A percentile compares a stretch with the other conserved stretches of the same genome.
These are phyloP conservation scores for Eutolmus rufibarbis DNA, from an alignment of 2,888 invertebrate genomes.

Conservation along the genomic window DNA sequence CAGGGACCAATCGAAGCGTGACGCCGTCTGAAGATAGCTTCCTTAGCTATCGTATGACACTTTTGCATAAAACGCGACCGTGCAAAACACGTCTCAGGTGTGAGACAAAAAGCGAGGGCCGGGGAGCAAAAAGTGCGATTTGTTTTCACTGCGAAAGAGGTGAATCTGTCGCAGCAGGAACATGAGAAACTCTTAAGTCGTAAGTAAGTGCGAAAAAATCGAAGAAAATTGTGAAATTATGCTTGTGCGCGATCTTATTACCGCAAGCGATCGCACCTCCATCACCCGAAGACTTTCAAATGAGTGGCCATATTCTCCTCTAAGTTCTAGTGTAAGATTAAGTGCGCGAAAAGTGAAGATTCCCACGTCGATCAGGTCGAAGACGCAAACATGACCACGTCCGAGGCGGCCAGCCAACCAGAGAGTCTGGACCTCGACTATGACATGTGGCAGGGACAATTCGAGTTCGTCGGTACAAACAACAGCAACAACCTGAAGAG, in stretches of 20 bases:
- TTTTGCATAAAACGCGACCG: slow-evolving; percentile 16
- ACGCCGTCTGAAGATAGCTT: not conserved
- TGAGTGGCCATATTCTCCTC: slow-evolving; percentile 17
- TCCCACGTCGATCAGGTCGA: not conserved
- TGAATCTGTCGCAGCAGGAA: not conserved
- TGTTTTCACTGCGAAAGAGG: not conserved
- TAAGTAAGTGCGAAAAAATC: not conserved
- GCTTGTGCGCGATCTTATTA: slow-evolving; percentile 4
- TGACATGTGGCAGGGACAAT: slow-evolving; percentile 90
- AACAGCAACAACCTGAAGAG: slow-evolving; percentile 45
- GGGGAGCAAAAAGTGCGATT: slow-evolving; percentile 1
- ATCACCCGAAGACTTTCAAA: slow-evolving; percentile 17
- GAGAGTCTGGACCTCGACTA: slow-evolving; percentile 78
- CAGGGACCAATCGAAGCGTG: slow-evolving; percentile 8
- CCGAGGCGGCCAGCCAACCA: slow-evolving; percentile 62
- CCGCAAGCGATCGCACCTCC: slow-evolving; percentile 4
- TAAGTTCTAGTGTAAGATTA: not conserved
- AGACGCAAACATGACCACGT: slow-evolving; percentile 34
- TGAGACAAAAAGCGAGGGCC: not conserved
- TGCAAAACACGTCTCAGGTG: not conserved
- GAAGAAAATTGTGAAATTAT: slow-evolving; percentile 26
- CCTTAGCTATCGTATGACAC: slow-evolving; percentile 7
- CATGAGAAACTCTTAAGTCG: not conserved
- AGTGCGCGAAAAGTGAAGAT: slow-evolving; percentile 2
- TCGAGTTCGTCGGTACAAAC: slow-evolving; percentile 75